Evolutionary conservation across 2,113 vertebrate species (phyloP).

Genomic region (Argyrosomus japonicus): DNA sequence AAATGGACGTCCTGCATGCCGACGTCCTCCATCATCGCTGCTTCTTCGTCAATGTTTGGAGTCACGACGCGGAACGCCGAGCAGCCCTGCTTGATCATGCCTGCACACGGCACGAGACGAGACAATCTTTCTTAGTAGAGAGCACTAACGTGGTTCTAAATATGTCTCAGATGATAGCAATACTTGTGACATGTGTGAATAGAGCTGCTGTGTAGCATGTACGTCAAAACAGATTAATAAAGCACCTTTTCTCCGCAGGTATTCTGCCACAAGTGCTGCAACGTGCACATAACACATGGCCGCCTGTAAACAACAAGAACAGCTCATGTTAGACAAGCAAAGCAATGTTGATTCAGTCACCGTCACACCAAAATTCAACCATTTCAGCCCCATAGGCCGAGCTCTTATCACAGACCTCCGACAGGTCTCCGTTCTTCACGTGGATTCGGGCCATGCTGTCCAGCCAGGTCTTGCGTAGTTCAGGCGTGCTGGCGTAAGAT

Average conservation of each 20-base stretch:
- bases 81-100: conserved; percentile 97
- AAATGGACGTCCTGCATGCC: conserved; percentile 99
- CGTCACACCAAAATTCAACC: neutral
- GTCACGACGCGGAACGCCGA: conserved; percentile 94
- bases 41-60: conserved; percentile 98
- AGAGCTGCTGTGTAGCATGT: neutral
- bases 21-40: conserved; percentile 99
- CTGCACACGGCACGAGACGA: conserved; percentile 70
- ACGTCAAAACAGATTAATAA: neutral
- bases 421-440: conserved; percentile 97
- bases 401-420: conserved; percentile 85
- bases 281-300: conserved; percentile 98
- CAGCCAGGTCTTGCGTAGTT: conserved; percentile 97
- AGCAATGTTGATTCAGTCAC: neutral
- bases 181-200: neutral
- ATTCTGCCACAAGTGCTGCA: conserved; percentile 94
- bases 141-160: neutral
- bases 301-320: conserved; percentile 83
- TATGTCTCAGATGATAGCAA: neutral
- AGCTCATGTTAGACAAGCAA: conserved; percentile 20
- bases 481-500: conserved; percentile 97
- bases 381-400: neutral
- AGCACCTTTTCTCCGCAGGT: conserved; percentile 94
- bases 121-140: neutral
- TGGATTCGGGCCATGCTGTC: conserved; percentile 99